A percentile compares a stretch with the other conserved stretches of the same genome.
Evolutionary conservation across 2,888 invertebrate species (phyloP).

Genomic region (Campaea margaritaria): DNA sequence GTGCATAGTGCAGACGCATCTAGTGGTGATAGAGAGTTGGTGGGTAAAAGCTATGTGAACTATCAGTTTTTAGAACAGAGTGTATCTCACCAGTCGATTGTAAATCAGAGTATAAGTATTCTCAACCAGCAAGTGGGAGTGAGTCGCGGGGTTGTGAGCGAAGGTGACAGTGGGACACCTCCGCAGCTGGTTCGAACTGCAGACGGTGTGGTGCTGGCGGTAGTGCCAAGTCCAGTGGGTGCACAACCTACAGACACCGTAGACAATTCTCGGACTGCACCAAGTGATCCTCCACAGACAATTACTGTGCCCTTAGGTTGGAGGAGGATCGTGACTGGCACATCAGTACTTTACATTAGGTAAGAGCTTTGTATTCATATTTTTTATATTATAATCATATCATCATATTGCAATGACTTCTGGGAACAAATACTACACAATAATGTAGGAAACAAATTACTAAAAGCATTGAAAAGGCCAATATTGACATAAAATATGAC

Average conservation of each 20-base stretch:
- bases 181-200: constrained; percentile 78
- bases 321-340: constrained; percentile 76
- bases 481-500: too few relatives aligned
- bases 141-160: constrained; percentile 68
- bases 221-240: constrained; percentile 66
- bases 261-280: constrained; percentile 68
- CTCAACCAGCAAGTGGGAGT: constrained; percentile 82
- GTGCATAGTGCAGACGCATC: constrained; percentile 68
- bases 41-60: constrained; percentile 78
- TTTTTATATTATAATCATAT: neutral
- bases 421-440: too few relatives aligned
- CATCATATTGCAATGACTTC: too few relatives aligned
- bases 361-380: constrained; percentile 44
- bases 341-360: constrained; percentile 78
- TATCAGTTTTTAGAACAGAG: constrained; percentile 84
- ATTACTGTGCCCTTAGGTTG: constrained; percentile 81
- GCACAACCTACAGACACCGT: constrained; percentile 58
- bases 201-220: constrained; percentile 79
- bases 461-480: too few relatives aligned
- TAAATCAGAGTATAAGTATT: constrained; percentile 83
- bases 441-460: too few relatives aligned
- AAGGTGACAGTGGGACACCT: constrained; percentile 64
- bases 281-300: constrained; percentile 73
- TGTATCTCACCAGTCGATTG: constrained; percentile 81
- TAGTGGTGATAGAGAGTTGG: constrained; percentile 73